Base-by-base conservation (phyloP, 30 jellyfish, hydroid and myxozoan genomes). In the Aurelia aurita complex sp. Pacific region DNA sequence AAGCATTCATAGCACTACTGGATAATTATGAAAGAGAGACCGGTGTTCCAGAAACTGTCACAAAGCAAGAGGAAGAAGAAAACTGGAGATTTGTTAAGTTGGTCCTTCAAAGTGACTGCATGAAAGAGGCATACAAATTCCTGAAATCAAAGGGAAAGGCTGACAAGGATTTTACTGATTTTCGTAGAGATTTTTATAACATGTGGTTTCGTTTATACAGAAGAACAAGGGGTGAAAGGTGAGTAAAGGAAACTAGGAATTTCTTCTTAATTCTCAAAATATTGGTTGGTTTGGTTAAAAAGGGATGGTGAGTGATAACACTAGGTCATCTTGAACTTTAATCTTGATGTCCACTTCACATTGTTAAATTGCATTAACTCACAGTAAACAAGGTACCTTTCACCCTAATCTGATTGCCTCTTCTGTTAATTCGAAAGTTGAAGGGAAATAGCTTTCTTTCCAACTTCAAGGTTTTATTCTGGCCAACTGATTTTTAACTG, bases 1-100 rank as follows among this genome's bases (percentile, higher is more conserved):
- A 63, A 89, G 98, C 98, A n/a, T 94, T 94, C 90, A 80, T 89
- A 53, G 97, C 95, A 17, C 74, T 94, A 62, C 66, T 94, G 61
- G 96, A 94, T 84, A 94, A 94, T 74, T 94, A 94, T 72, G 89
- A 88, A 43, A 84, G 86, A 17, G 95, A 83, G 80, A 79, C 97
- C 0, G 97, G 97, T 1, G 89, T 79, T 5, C 77, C 90, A 19
- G 98, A 94, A 76, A 65, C 74, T 43, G 91, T 94, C 38, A 83
- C 98, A 8, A 67, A 75, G 32, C 73, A 80, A 69, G 98, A 94
- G 66, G 69, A 81, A 64, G 62, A 65, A 4, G 98, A 94, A 64
- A 94, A 82, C 29, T 74, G 96, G 85, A 64, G 82, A 51, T 94
- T 94, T 57, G 67, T 90, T 13, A 67, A 88, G 51, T 76, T 77